Base-by-base conservation (phyloP, 2,113 vertebrate genomes). In the Lophochroa leadbeateri region DNA sequence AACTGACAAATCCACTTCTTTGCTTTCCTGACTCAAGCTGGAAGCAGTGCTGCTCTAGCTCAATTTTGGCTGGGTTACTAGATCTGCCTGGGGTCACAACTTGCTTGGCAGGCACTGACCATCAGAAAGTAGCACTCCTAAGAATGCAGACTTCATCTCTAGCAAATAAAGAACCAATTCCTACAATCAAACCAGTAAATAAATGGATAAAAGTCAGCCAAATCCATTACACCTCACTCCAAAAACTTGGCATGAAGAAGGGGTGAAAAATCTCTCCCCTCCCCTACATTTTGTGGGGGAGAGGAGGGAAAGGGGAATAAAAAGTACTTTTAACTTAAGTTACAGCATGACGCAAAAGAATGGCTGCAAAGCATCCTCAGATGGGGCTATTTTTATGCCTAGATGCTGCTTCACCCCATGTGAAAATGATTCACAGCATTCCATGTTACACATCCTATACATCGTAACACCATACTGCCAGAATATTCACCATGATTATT, bases 381-480 rank as follows among this genome's bases (percentile, higher is more conserved):
- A 78, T 24, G 29, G 10, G 49, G 31, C 28, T 92, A 10, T 28
- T 88, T 90, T 71, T 68, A 57, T 18, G n/a, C 18, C 37, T 80
- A 86, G 79, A 83, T 55, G 80, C 69, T 74, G 43, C 76, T 78
- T 55, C 71, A 86, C 50, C 64, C 84, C 41, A 50, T 2, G 8
- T 27, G 29, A 90, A 21, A 55, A 29, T 47, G 72, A 95, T 28
- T 92, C 88, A 88, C 39, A 82, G 69, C 29, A 46, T 44, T 84
- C 17, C 47, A 58, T 1, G 0, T n/a, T 60, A 53, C 11, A 4
- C 1, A 11, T 43, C 50, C 28, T 25, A 28, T 21, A 29, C 17
- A 43, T 11, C 19, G 3, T 17, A 52, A 33, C 61, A 84, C n/a
- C n/a, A 7, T 5, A 60, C 47, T 11, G 60, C 49, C 29, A 70